Percentiles rank a stretch among this genome's conserved stretches.
Evolutionary conservation across 2,113 vertebrate species (phyloP).

Genomic region (Ramphastos sulfuratus): DNA sequence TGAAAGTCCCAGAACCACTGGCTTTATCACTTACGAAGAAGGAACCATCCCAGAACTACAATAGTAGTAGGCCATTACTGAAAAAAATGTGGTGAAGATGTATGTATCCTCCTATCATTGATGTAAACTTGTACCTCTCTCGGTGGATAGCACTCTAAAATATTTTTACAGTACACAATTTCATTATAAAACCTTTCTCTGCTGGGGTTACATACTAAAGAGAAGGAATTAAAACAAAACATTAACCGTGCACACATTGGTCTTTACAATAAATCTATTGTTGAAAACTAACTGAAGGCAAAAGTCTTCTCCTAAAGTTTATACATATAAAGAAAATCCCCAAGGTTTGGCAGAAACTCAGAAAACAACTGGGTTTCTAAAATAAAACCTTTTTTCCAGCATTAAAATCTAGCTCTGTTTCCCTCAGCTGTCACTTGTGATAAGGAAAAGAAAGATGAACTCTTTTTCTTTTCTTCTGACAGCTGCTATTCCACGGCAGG

Average conservation of each 20-base stretch:
- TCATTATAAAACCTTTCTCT: neutral
- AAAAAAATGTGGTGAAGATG: neutral
- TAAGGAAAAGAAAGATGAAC: neutral
- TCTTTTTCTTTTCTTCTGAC: constrained; percentile 23
- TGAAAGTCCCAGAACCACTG: neutral
- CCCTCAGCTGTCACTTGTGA: constrained; percentile 9
- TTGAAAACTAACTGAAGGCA: neutral
- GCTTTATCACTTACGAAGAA: neutral
- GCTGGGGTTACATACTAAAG: neutral
- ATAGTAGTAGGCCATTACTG: neutral
- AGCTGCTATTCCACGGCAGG: constrained; percentile 3
- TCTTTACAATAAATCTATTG: neutral
- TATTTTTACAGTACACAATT: neutral
- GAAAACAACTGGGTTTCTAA: neutral
- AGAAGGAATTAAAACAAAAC: neutral
- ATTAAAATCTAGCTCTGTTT: neutral
- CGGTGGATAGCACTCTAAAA: neutral
- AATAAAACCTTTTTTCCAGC: neutral
- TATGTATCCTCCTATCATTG: neutral
- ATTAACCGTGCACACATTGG: neutral
- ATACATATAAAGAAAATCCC: neutral
- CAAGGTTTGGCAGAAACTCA: neutral
- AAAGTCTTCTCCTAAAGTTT: neutral
- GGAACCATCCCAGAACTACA: neutral
- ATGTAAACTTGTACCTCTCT: neutral